Percentiles rank a stretch among this genome's conserved stretches.
phyloP scores from a whole-genome alignment of 2,113 vertebrate genomes.

The Notiomystis cincta region DNA sequence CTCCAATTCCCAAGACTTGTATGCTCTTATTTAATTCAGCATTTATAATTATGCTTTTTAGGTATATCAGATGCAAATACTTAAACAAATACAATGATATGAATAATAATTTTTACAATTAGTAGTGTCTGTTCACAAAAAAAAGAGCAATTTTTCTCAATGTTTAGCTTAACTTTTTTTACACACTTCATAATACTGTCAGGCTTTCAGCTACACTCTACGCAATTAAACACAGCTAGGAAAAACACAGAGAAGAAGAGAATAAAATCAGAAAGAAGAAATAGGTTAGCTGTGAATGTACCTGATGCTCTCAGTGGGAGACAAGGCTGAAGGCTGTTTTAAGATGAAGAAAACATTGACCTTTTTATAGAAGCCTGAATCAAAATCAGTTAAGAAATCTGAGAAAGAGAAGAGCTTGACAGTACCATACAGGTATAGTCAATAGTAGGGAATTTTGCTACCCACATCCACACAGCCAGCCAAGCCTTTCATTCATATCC shows the following conservation, averaged over 20 bases:
- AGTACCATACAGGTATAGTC: not conserved
- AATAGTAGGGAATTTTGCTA: not conserved
- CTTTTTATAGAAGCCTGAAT: not conserved
- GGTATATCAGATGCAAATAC: not conserved
- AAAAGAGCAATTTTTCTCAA: not conserved
- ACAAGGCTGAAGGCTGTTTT: not conserved
- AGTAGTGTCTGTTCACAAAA: not conserved
- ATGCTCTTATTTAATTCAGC: not conserved
- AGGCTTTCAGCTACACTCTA: not conserved
- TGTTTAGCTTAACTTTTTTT: not conserved
- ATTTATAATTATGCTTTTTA: not conserved
- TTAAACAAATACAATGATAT: not conserved
- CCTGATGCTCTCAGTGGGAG: not conserved
- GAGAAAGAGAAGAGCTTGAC: not conserved
- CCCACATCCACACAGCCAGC: not conserved
- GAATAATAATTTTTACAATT: not conserved
- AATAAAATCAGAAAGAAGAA: not conserved
- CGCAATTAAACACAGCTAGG: not conserved
- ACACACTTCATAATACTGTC: not conserved
- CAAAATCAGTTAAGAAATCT: not conserved
- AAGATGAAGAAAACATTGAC: not conserved
- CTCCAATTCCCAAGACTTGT: not conserved
- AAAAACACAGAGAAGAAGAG: not conserved
- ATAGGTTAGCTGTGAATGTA: not conserved
- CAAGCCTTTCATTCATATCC: conserved; percentile 4